Conservation (phyloP, 2,888 invertebrate genomes). For the Homarus gammarus region DNA sequence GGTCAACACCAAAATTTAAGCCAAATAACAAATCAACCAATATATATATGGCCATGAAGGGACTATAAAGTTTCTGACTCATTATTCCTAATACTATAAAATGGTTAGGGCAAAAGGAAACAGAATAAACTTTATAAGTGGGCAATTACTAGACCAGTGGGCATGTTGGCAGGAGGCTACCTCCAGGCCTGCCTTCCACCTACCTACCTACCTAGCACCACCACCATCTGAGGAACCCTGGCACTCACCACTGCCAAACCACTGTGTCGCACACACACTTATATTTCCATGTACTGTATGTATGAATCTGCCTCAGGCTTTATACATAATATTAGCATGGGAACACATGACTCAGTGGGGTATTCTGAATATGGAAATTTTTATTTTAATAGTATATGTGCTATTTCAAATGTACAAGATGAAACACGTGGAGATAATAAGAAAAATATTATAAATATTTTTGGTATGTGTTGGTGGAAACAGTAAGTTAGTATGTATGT, state of each 20-base stretch:
- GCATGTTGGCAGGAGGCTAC: constrained; percentile 26
- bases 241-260: background rate
- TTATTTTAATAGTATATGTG: background rate
- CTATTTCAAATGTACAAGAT: background rate
- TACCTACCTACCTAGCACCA: constrained; percentile 11
- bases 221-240: constrained; percentile 14
- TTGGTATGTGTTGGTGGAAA: background rate
- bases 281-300: background rate
- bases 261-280: background rate
- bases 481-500: background rate
- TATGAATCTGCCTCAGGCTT: background rate
- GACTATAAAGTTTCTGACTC: too few species aligned
- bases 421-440: background rate
- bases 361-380: background rate
- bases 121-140: constrained; percentile 5
- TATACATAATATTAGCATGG: background rate
- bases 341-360: background rate
- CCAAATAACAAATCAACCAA: background rate
- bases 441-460: background rate
- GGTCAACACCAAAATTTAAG: background rate
- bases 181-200: constrained; percentile 40
- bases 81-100: too few species aligned
- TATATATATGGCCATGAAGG: background rate
- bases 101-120: background rate
- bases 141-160: constrained; percentile 2